A percentile compares a stretch with the other conserved stretches of the same genome.
These are phyloP conservation scores for Amblyjoppa proteus DNA, from an alignment of 2,888 invertebrate species.

Conservation along the genomic window DNA sequence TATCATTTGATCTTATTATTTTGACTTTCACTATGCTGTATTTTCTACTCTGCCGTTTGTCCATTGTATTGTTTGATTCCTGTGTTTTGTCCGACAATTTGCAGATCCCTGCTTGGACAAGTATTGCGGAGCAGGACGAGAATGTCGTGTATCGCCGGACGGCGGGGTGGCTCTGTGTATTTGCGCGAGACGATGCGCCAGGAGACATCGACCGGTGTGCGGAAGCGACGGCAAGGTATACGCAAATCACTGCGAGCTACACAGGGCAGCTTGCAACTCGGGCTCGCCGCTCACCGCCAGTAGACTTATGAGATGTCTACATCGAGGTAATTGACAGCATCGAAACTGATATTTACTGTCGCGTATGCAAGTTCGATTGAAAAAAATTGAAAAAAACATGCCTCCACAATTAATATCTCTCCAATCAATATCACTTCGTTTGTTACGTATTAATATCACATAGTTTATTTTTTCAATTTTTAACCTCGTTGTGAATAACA, in stretches of 20 bases:
- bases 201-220: constrained; percentile 88
- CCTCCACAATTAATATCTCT: too few species aligned
- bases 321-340: constrained; percentile 68
- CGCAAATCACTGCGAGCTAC: constrained; percentile 89
- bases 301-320: constrained; percentile 81
- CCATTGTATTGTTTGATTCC: neutral
- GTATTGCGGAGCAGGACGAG: constrained; percentile 89
- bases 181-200: constrained; percentile 87
- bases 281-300: constrained; percentile 86
- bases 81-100: constrained; percentile 71
- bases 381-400: neutral
- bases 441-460: too few species aligned
- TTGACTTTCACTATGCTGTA: neutral
- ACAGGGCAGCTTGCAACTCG: constrained; percentile 88
- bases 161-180: constrained; percentile 87
- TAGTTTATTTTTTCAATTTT: too few species aligned
- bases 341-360: neutral
- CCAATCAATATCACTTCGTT: too few species aligned
- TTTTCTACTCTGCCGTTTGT: neutral
- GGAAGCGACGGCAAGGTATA: constrained; percentile 90
- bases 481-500: too few species aligned
- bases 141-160: constrained; percentile 86
- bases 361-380: neutral
- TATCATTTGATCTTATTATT: too few species aligned
- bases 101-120: constrained; percentile 89